A percentile compares a stretch with the other conserved stretches of the same genome.
phyloP scores from a whole-genome alignment of 2,113 vertebrate genomes.

The Hipposideros armiger region DNA sequence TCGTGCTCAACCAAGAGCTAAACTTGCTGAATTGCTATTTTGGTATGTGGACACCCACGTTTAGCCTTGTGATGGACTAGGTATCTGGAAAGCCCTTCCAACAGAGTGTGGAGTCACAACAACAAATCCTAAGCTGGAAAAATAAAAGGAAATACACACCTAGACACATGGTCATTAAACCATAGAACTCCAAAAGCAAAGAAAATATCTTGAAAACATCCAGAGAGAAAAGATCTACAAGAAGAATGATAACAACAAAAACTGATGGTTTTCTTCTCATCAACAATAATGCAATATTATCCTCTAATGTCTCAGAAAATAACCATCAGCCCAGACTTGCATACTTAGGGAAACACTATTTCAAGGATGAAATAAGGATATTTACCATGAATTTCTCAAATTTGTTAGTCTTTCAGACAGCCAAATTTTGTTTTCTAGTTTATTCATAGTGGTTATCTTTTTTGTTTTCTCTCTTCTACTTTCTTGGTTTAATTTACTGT shows the following conservation, averaged over 20 bases:
- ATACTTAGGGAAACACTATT: not conserved
- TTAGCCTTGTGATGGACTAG: not conserved
- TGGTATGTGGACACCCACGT: not conserved
- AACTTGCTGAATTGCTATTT: not conserved
- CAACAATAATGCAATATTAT: not conserved
- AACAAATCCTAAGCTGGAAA: not conserved
- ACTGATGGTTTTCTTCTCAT: not conserved
- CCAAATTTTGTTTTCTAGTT: not conserved
- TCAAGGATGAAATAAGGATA: not conserved
- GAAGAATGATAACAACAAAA: not conserved
- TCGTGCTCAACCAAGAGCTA: not conserved
- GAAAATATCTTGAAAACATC: not conserved
- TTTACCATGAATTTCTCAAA: not conserved
- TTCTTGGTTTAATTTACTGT: not conserved
- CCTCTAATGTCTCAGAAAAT: not conserved
- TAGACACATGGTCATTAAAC: not conserved
- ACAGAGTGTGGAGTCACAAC: too few relatives aligned
- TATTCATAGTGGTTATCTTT: not conserved
- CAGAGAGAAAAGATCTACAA: not conserved
- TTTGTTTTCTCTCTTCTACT: not conserved
- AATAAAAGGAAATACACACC: not conserved
- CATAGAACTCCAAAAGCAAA: not conserved
- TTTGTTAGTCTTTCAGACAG: constrained; percentile 10
- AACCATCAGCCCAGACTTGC: not conserved
- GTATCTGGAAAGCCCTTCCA: not conserved